Evolutionary conservation across 1,140 invertebrate species (phyloP).

Genomic region (Caerostris darwini): DNA sequence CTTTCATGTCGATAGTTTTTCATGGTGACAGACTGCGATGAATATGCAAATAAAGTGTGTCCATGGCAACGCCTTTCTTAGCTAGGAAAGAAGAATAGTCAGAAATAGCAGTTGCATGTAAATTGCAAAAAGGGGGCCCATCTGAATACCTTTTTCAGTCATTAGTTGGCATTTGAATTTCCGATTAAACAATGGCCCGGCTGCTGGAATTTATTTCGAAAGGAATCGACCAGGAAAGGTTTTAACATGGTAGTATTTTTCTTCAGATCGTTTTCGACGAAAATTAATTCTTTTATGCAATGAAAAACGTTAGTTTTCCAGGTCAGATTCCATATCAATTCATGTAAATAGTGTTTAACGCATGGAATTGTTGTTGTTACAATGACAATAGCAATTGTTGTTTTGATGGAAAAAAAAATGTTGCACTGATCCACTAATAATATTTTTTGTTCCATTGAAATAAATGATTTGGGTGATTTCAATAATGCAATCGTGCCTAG

Average conservation of each 20-base stretch:
- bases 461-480: too few relatives aligned
- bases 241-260: not conserved
- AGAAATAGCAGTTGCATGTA: slow-evolving; percentile 49
- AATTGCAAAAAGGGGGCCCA: not conserved
- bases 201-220: not conserved
- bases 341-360: not conserved
- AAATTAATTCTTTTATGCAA: slow-evolving; percentile 51
- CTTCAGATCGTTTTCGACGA: not conserved
- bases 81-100: not conserved
- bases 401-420: not conserved
- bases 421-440: too few relatives aligned
- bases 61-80: slow-evolving; percentile 53
- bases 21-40: slow-evolving; percentile 57
- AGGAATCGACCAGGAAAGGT: not conserved
- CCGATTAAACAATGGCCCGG: slow-evolving; percentile 26
- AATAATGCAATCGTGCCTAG: too few relatives aligned
- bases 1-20: slow-evolving; percentile 35
- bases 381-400: not conserved
- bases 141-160: slow-evolving; percentile 31
- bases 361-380: not conserved
- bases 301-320: too few relatives aligned
- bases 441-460: too few relatives aligned
- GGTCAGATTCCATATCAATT: not conserved
- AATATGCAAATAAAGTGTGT: slow-evolving; percentile 71
- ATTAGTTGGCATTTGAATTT: slow-evolving; percentile 68